A percentile compares a stretch with the other conserved stretches of the same genome.
Conservation (phyloP, 1,140 invertebrate genomes). For the Caenorhabditis remanei region DNA sequence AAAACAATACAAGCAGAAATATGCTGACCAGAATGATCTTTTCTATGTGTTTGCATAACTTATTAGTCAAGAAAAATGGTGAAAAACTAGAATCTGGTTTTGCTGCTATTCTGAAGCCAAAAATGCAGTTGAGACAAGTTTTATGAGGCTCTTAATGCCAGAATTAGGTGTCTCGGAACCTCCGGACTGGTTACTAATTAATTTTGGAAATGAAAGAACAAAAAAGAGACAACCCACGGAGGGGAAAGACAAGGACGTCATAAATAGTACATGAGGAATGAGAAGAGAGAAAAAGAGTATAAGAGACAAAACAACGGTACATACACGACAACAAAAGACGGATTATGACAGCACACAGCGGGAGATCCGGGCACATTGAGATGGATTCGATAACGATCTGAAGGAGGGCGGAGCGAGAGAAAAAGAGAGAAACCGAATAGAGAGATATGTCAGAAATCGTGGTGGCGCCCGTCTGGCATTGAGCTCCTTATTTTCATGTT, state of each 20-base stretch:
- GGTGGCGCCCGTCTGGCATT: neutral
- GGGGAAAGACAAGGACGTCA: neutral
- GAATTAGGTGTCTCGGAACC: too few relatives aligned
- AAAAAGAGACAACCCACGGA: neutral
- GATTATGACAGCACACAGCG: constrained; percentile 48
- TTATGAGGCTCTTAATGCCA: too few relatives aligned
- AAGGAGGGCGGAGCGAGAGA: neutral
- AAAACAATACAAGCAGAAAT: constrained; percentile 13
- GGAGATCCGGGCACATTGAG: constrained; percentile 32
- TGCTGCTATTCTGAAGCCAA: too few relatives aligned
- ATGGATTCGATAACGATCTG: constrained; percentile 46
- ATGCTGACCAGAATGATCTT: neutral
- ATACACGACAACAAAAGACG: constrained; percentile 44
- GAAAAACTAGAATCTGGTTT: too few relatives aligned
- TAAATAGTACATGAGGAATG: constrained; percentile 47
- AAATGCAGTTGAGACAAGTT: too few relatives aligned
- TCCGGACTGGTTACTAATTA: constrained; percentile 1
- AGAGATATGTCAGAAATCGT: constrained; percentile 6
- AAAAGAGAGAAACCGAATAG: neutral
- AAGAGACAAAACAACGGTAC: constrained; percentile 41
- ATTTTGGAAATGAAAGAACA: constrained; percentile 16
- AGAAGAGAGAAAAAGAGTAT: neutral
- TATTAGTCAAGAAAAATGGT: too few relatives aligned
- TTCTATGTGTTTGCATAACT: too few relatives aligned
- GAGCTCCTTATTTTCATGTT: neutral